Evolutionary conservation across 2,113 vertebrate genomes (phyloP).

Genomic region (Podilymbus podiceps): DNA sequence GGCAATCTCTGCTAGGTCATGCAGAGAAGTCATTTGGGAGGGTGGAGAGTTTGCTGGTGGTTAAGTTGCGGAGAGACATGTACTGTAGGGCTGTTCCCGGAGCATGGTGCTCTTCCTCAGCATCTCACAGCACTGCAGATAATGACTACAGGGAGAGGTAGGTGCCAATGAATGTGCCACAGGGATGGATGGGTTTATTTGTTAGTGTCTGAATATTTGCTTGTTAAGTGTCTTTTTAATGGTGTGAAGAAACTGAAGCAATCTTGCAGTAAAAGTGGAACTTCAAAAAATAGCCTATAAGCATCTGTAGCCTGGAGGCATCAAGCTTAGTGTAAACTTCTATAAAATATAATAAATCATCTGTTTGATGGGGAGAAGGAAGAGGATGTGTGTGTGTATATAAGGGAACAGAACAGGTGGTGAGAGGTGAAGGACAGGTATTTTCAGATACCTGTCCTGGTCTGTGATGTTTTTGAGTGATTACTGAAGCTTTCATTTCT

Average conservation of each 20-base stretch:
- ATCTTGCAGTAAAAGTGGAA: not conserved
- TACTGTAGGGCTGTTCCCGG: not conserved
- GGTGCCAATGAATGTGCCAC: constrained; percentile 26
- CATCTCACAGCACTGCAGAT: constrained; percentile 19
- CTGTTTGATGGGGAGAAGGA: not conserved
- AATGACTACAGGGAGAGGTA: constrained; percentile 90
- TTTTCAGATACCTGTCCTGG: not conserved
- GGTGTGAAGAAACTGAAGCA: not conserved
- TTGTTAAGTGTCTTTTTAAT: not conserved
- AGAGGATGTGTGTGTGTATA: not conserved
- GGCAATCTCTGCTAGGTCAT: constrained; percentile 64
- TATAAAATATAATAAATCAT: not conserved
- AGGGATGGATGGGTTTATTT: not conserved
- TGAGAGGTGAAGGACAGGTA: not conserved
- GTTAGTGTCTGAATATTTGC: not conserved
- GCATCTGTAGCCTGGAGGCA: not conserved
- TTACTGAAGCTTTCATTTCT: not conserved
- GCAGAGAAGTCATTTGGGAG: constrained; percentile 31
- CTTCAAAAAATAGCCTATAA: not conserved
- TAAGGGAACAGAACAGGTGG: not conserved
- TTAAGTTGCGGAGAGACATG: constrained; percentile 21
- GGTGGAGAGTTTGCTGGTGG: constrained; percentile 57
- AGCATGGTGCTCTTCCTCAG: constrained; percentile 24
- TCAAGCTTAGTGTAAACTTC: not conserved
- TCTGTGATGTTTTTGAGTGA: not conserved